Evolutionary conservation across 2,888 invertebrate genomes (phyloP).

Genomic region (Acanthosoma haemorrhoidale): DNA sequence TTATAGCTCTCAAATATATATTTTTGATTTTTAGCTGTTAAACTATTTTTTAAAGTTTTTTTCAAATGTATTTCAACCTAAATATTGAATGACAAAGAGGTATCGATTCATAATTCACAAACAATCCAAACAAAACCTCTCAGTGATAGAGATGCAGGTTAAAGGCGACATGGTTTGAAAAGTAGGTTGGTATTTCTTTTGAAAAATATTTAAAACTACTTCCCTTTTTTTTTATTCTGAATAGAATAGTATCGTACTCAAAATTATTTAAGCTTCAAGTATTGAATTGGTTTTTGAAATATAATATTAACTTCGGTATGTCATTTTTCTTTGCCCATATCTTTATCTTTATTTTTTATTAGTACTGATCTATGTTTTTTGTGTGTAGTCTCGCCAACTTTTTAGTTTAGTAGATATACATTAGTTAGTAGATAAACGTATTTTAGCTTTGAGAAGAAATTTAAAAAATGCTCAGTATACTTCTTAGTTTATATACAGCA

Average conservation of each 20-base stretch:
- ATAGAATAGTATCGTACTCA: not conserved
- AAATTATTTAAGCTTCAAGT: not conserved
- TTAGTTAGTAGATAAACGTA: no score
- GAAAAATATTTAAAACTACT: not conserved
- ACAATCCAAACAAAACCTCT: slow-evolving; percentile 16
- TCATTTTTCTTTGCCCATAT: no score
- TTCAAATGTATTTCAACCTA: not conserved
- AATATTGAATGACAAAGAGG: not conserved
- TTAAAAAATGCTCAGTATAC: no score
- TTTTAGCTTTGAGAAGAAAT: no score
- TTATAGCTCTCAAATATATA: no score
- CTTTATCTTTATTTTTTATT: not conserved
- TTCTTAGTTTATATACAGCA: no score
- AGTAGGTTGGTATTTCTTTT: slow-evolving; percentile 19
- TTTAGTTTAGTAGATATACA: no score
- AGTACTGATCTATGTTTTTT: not conserved
- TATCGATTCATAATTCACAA: slow-evolving; percentile 17
- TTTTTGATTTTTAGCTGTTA: no score
- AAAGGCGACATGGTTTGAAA: slow-evolving; percentile 16
- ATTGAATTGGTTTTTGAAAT: not conserved
- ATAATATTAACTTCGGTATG: not conserved
- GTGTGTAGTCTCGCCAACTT: no score
- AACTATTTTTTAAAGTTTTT: no score
- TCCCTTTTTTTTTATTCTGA: not conserved
- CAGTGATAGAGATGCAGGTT: slow-evolving; percentile 13